These are phyloP conservation scores for Colletes gigas DNA, from an alignment of 1,140 invertebrate species.

Conservation along the genomic window DNA sequence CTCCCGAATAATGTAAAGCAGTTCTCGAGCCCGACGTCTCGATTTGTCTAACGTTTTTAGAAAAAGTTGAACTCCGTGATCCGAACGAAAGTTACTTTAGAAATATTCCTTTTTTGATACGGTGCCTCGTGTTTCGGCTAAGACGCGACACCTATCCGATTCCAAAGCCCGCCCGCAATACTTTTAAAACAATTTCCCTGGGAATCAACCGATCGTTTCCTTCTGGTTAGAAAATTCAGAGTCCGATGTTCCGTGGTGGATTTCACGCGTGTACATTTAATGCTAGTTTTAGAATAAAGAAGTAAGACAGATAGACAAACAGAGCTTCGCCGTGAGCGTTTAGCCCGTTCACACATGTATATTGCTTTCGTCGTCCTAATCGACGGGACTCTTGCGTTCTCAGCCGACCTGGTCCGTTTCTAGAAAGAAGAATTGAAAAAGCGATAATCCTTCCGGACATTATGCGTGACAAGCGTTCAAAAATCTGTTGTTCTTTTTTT, in stretches of 20 bases:
- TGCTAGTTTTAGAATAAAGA: slow-evolving; percentile 65
- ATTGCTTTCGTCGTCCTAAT: slow-evolving; percentile 70
- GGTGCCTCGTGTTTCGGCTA: too few species aligned
- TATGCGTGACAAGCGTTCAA: slow-evolving; percentile 28
- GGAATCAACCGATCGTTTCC: not conserved
- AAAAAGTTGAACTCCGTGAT: too few species aligned
- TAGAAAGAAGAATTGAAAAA: slow-evolving; percentile 75
- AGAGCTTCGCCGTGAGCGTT: slow-evolving; percentile 46
- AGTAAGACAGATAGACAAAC: slow-evolving; percentile 40
- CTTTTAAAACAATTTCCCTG: not conserved
- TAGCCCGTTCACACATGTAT: slow-evolving; percentile 58
- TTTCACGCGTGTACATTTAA: slow-evolving; percentile 49
- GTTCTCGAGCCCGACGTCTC: not conserved
- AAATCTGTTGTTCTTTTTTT: not conserved
- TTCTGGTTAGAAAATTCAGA: slow-evolving; percentile 19
- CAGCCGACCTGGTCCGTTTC: slow-evolving; percentile 76
- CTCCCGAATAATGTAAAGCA: slow-evolving; percentile 1
- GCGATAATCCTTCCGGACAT: slow-evolving; percentile 65
- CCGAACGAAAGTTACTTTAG: too few species aligned
- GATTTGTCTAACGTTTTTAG: not conserved
- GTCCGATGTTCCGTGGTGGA: slow-evolving; percentile 28
- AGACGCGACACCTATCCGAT: too few species aligned
- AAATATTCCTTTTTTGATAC: too few species aligned
- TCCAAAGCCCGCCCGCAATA: too few species aligned
- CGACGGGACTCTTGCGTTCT: slow-evolving; percentile 59